Evolutionary conservation across 2,113 vertebrate genomes (phyloP).

Genomic region (Rhineura floridana): DNA sequence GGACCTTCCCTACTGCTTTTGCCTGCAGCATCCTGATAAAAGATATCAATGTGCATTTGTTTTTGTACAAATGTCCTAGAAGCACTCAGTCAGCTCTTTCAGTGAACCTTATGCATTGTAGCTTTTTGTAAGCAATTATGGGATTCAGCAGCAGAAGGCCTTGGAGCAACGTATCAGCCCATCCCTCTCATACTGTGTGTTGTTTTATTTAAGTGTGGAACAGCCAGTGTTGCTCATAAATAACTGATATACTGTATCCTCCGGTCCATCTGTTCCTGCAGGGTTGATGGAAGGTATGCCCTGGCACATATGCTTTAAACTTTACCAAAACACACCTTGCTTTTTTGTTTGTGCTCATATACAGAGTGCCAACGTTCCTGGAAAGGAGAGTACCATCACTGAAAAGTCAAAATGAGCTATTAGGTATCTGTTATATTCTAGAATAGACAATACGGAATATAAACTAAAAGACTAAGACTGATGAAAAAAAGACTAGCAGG

Average conservation of each 20-base stretch:
- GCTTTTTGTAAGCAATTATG: slow-evolving; percentile 21
- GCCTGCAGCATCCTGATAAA: neutral
- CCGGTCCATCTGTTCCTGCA: slow-evolving; percentile 44
- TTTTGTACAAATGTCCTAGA: neutral
- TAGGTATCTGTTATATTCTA: neutral
- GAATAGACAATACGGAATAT: neutral
- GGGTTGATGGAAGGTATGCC: slow-evolving; percentile 18
- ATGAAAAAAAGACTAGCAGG: neutral
- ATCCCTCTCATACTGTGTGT: slow-evolving; percentile 32
- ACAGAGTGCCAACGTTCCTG: neutral
- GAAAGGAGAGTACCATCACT: neutral
- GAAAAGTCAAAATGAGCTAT: neutral
- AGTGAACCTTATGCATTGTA: neutral
- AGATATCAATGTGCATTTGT: neutral
- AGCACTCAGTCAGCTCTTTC: slow-evolving; percentile 12
- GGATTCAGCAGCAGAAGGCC: slow-evolving; percentile 23
- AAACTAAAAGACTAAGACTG: neutral
- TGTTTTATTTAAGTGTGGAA: slow-evolving; percentile 46
- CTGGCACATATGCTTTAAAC: slow-evolving; percentile 30
- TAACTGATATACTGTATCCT: slow-evolving; percentile 40
- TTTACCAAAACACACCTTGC: slow-evolving; percentile 22
- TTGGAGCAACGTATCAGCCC: slow-evolving; percentile 27
- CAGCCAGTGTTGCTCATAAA: slow-evolving; percentile 44
- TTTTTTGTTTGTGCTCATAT: neutral
- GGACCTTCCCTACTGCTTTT: neutral